Evolutionary conservation across 2,113 vertebrate genomes (phyloP).

Genomic region (Rousettus leschenaultii): DNA sequence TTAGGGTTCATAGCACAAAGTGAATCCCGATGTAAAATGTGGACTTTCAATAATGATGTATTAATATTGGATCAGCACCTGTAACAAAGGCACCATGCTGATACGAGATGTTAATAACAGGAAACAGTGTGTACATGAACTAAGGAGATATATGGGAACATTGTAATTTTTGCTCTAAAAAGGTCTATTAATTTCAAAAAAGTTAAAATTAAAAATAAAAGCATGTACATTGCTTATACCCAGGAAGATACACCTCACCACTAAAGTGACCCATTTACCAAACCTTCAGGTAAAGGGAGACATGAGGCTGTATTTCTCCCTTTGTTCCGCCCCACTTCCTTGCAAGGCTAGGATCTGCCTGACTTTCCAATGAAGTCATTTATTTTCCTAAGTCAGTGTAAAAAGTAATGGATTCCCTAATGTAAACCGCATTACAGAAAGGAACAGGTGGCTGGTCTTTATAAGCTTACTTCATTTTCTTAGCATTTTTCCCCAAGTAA

Average conservation of each 20-base stretch:
- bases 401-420: background rate
- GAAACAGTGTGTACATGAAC: background rate
- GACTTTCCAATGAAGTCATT: slow-evolving; percentile 38
- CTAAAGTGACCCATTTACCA: background rate
- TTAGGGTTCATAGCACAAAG: background rate
- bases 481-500: background rate
- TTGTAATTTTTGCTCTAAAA: background rate
- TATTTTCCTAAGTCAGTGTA: slow-evolving; percentile 14
- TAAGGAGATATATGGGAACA: background rate
- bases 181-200: background rate
- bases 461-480: slow-evolving; percentile 28
- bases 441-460: slow-evolving; percentile 48
- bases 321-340: background rate
- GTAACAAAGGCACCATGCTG: background rate
- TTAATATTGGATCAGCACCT: background rate
- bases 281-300: background rate
- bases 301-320: background rate
- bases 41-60: background rate
- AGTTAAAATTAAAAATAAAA: background rate
- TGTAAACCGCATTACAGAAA: slow-evolving; percentile 17
- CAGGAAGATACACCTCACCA: background rate
- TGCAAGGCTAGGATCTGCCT: background rate
- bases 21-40: background rate
- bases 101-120: background rate
- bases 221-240: background rate